Conservation (phyloP, 2,113 vertebrate genomes). For the Sula dactylatra region DNA sequence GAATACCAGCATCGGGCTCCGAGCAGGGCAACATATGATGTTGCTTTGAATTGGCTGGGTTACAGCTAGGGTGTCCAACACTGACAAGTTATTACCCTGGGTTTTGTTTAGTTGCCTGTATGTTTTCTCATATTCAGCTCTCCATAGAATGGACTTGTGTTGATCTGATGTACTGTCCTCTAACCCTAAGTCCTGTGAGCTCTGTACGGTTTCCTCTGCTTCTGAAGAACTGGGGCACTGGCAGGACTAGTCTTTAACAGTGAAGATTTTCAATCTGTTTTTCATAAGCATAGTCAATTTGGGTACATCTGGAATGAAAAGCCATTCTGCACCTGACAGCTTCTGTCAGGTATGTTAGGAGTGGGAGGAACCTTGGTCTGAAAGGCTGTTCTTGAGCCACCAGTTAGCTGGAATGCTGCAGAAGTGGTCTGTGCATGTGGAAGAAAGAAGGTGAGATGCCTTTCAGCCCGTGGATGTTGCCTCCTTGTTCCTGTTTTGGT, state of each 20-base stretch:
- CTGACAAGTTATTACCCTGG: background rate
- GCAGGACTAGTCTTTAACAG: background rate
- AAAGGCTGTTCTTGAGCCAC: background rate
- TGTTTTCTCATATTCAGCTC: background rate
- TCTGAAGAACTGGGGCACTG: background rate
- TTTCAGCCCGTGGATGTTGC: background rate
- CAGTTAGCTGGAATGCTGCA: background rate
- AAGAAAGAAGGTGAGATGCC: background rate
- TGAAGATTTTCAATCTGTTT: background rate
- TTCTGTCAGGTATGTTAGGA: background rate
- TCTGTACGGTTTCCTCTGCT: background rate
- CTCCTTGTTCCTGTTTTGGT: background rate
- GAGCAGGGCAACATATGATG: rapidly evolving
- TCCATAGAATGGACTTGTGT: background rate
- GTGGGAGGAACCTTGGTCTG: rapidly evolving
- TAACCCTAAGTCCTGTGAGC: background rate
- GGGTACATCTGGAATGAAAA: background rate
- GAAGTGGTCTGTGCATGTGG: rapidly evolving
- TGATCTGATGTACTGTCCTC: background rate
- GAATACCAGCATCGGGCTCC: rapidly evolving
- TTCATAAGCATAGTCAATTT: background rate
- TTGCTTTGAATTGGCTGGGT: background rate
- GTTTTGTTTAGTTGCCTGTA: too few species aligned
- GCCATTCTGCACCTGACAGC: background rate
- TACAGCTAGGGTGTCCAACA: background rate